Conservation (phyloP, 2,797 vertebrate genomes). For the Bradypodion pumilum region DNA sequence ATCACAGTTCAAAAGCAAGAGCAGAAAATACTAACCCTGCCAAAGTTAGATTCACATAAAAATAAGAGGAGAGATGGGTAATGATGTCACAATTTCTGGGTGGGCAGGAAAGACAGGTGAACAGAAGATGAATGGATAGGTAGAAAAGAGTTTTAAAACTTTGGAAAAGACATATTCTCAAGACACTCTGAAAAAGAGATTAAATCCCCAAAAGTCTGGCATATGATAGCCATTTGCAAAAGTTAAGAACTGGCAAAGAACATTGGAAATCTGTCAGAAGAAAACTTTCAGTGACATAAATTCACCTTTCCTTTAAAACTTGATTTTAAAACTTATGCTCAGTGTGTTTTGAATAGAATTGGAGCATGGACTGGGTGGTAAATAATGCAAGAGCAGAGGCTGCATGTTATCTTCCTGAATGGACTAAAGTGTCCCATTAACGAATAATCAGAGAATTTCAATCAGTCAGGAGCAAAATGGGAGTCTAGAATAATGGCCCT, state of each 20-base stretch:
- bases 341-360: neutral
- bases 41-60: no score
- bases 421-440: neutral
- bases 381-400: neutral
- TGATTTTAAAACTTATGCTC: neutral
- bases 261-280: neutral
- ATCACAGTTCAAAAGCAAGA: neutral
- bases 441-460: constrained; percentile 9
- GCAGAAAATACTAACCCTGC: neutral
- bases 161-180: neutral
- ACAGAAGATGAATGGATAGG: neutral
- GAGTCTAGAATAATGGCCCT: neutral
- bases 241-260: neutral
- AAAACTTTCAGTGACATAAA: neutral
- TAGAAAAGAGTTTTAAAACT: neutral
- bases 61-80: neutral
- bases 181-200: neutral
- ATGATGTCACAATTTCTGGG: neutral
- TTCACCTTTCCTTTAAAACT: constrained; percentile 8
- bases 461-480: neutral
- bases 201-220: neutral
- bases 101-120: neutral
- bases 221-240: neutral
- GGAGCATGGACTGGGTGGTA: neutral
- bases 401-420: neutral